Base-by-base conservation (phyloP, 2,113 vertebrate genomes). In the Empidonax alnorum region DNA sequence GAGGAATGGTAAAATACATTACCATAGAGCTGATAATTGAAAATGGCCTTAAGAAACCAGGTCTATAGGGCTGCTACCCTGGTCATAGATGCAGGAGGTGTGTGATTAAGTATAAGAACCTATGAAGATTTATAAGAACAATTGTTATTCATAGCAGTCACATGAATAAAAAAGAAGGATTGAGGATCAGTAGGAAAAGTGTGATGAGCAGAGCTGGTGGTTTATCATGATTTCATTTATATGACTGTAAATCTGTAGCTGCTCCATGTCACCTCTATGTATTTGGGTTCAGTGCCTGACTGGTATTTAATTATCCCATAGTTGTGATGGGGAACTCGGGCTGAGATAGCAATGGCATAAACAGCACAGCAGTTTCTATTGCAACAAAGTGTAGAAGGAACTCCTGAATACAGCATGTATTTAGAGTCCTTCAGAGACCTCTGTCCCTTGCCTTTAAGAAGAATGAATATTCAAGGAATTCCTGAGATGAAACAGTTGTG, bases 71-170 rank as follows among this genome's bases (percentile, higher is more conserved):
- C 66, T 89, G 61, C 66, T 75, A 21, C 31, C 5, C n/a, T 90
- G 63, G 31, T 68, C 61, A 28, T 25, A 75, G 56, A 47, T 78
- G 62, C 65, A 87, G 69, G 46, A 92, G 42, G 37, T 68, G 14
- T 90, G 76, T 87, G 76, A 96, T 89, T 78, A 96, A 93, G 28
- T 61, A 47, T 81, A 37, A 73, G 90, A 93, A 79, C 44, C 53
- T 91, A 69, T 72, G 62, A 93, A 89, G 76, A 89, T 93, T 95
- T 94, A 76, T 53, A 67, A 87, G 24, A 79, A 62, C 39, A 55
- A 58, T 84, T 16, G 39, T 67, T 91, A 89, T 89, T 90, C 85
- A 79, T 23, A 79, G 53, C 56, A 82, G 49, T 39, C 11, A 1
- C 28, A 30, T 73, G 69, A 84, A 84, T 82, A 75, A 92, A 94